Percentiles rank a stretch among this genome's conserved stretches.
Evolutionary conservation across 2,797 vertebrate genomes (phyloP).

Genomic region (Gymnoscopelus microlampas): DNA sequence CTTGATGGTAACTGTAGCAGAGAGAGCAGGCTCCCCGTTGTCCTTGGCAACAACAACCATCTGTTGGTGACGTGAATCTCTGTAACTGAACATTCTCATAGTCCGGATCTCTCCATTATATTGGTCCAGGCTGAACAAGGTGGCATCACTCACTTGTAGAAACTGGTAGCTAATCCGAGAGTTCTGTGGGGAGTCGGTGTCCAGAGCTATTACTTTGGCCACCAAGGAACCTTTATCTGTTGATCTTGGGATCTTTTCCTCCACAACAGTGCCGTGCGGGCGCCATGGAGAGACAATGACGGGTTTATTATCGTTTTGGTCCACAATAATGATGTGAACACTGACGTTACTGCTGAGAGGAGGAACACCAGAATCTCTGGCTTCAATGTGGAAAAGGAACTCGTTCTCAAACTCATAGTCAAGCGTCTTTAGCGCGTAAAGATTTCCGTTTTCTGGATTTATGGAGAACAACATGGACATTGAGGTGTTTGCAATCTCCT

Average conservation of each 20-base stretch:
- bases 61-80: constrained; percentile 24
- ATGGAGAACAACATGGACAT: constrained; percentile 64
- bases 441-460: constrained; percentile 68
- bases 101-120: constrained; percentile 36
- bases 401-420: constrained; percentile 73
- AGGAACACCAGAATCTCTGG: constrained; percentile 68
- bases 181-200: constrained; percentile 36
- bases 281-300: constrained; percentile 64
- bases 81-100: constrained; percentile 27
- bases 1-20: constrained; percentile 34
- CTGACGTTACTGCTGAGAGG: constrained; percentile 63
- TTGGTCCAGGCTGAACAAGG: constrained; percentile 34
- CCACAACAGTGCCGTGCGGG: constrained; percentile 16
- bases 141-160: constrained; percentile 27
- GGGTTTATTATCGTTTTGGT: constrained; percentile 73
- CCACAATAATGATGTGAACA: constrained; percentile 66
- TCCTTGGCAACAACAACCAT: constrained; percentile 36
- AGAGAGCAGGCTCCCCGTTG: constrained; percentile 38
- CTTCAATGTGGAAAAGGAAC: constrained; percentile 71
- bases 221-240: constrained; percentile 34
- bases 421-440: constrained; percentile 69
- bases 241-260: constrained; percentile 40
- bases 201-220: constrained; percentile 38
- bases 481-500: constrained; percentile 52
- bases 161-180: constrained; percentile 37